These are phyloP conservation scores for Fragum whitleyi DNA, from an alignment of 2,888 invertebrate genomes.

Conservation along the genomic window DNA sequence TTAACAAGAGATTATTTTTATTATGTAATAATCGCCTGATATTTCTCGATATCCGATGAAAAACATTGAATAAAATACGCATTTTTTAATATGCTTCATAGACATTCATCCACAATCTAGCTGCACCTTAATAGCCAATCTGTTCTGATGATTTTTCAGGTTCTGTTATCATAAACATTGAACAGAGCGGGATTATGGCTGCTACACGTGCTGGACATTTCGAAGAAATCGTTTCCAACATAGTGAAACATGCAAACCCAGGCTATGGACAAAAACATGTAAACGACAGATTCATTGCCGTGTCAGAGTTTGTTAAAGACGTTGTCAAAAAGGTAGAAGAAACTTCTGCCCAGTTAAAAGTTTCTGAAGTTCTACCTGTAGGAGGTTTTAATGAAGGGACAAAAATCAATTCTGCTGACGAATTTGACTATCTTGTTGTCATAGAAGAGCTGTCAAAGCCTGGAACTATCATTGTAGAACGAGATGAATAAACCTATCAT, in stretches of 20 bases:
- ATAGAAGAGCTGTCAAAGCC: constrained; percentile 20
- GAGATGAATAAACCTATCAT: background rate
- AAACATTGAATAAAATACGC: too few species aligned
- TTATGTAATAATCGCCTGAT: too few species aligned
- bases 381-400: constrained; percentile 23
- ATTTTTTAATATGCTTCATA: too few species aligned
- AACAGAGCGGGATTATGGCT: too few species aligned
- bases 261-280: background rate
- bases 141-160: too few species aligned
- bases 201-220: too few species aligned
- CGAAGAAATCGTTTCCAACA: background rate
- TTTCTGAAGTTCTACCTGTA: constrained; percentile 10
- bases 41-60: too few species aligned
- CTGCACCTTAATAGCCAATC: too few species aligned
- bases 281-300: constrained; percentile 2
- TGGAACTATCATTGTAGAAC: background rate
- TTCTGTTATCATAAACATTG: too few species aligned
- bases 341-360: background rate
- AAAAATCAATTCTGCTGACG: constrained; percentile 1
- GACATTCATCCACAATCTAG: too few species aligned
- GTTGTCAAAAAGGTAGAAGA: constrained; percentile 6
- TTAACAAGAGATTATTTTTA: too few species aligned
- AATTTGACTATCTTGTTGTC: constrained; percentile 17
- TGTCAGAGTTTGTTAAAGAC: background rate
- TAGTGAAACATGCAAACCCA: background rate